A percentile compares a stretch with the other conserved stretches of the same genome.
Evolutionary conservation across 1,140 invertebrate genomes (phyloP).

Genomic region (Papilio polyxenes): DNA sequence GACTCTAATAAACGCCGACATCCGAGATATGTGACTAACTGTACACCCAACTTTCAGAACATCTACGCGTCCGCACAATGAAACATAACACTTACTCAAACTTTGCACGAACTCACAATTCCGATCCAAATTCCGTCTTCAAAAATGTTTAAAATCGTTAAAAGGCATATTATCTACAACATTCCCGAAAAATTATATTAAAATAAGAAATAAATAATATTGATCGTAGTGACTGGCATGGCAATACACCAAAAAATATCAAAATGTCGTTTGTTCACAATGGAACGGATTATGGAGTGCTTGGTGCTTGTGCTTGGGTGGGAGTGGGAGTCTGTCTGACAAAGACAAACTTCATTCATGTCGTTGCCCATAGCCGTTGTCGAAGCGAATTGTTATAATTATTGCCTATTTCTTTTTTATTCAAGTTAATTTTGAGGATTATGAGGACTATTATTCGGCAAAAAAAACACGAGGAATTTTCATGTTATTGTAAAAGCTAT

Average conservation of each 20-base stretch:
- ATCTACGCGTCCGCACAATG: slow-evolving; percentile 74
- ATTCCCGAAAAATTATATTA: slow-evolving; percentile 54
- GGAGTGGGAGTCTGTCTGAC: slow-evolving; percentile 46
- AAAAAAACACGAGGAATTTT: no score
- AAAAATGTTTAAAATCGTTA: slow-evolving; percentile 41
- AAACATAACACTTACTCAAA: slow-evolving; percentile 73
- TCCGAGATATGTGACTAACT: slow-evolving; percentile 60
- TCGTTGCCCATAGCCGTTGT: background rate
- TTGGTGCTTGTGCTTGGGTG: slow-evolving; percentile 38
- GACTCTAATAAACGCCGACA: slow-evolving; percentile 55
- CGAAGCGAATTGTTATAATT: slow-evolving; percentile 1
- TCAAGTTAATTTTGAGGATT: no score
- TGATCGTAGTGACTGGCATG: slow-evolving; percentile 60
- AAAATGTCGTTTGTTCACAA: slow-evolving; percentile 73
- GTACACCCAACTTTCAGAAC: slow-evolving; percentile 70
- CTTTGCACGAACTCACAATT: slow-evolving; percentile 58
- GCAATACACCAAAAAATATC: slow-evolving; percentile 73
- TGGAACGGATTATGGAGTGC: slow-evolving; percentile 46
- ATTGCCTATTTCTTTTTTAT: background rate
- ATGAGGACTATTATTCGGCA: no score
- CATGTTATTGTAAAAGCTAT: no score
- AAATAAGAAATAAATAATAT: slow-evolving; percentile 62
- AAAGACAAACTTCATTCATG: slow-evolving; percentile 45
- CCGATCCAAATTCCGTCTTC: slow-evolving; percentile 50
- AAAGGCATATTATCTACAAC: slow-evolving; percentile 56